These are phyloP conservation scores for Germaria angustata DNA, from an alignment of 2,888 invertebrate genomes.

Conservation along the genomic window DNA sequence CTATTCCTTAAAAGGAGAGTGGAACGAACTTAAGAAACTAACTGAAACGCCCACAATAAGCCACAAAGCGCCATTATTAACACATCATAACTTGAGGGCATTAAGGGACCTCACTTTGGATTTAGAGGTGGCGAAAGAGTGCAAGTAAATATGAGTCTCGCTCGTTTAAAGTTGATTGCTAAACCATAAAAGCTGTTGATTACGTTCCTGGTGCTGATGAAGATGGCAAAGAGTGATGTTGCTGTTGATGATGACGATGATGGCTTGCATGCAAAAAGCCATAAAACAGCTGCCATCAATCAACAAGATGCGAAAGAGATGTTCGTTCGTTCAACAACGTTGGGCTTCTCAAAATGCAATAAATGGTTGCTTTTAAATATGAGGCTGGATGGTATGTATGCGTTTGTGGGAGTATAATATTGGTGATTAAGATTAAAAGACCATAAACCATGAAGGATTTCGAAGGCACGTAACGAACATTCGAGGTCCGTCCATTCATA, in stretches of 20 bases:
- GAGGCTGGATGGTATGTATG: neutral
- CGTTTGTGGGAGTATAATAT: too few relatives aligned
- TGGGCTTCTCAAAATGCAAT: conserved; percentile 50
- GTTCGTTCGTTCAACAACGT: conserved; percentile 54
- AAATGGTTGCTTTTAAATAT: neutral
- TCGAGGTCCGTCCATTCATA: conserved; percentile 1
- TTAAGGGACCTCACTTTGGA: conserved; percentile 62
- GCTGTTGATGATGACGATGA: conserved; percentile 47
- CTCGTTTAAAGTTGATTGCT: conserved; percentile 47
- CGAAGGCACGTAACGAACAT: conserved; percentile 40
- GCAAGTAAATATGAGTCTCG: conserved; percentile 20
- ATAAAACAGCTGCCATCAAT: conserved; percentile 68
- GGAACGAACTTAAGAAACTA: conserved; percentile 42
- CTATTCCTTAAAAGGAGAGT: conserved; percentile 13
- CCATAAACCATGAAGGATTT: conserved; percentile 60
- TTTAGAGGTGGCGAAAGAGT: conserved; percentile 50
- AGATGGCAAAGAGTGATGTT: conserved; percentile 25
- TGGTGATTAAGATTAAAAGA: conserved; percentile 57
- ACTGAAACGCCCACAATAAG: conserved; percentile 73
- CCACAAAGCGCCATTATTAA: conserved; percentile 77
- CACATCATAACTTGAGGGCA: conserved; percentile 76
- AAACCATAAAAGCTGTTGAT: conserved; percentile 52
- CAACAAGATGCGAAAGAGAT: conserved; percentile 53
- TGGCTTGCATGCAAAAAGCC: conserved; percentile 66
- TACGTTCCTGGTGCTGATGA: conserved; percentile 23